Conservation (phyloP, 2,113 vertebrate genomes). For the Aldabrachelys gigantea region DNA sequence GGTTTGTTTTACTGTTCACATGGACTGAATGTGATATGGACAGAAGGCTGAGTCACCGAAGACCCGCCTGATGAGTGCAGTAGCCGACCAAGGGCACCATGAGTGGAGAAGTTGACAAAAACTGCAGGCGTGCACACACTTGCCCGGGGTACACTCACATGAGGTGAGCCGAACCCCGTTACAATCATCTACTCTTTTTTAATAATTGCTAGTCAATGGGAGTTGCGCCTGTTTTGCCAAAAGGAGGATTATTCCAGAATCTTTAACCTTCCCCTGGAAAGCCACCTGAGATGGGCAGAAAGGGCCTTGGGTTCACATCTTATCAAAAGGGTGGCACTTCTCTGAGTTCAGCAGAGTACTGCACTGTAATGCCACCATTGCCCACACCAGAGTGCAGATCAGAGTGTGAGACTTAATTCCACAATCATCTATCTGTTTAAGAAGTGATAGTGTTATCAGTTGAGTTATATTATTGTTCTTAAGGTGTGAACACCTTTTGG, state of each 20-base stretch:
- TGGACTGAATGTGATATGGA: too few species aligned
- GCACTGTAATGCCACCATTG: conserved; percentile 1
- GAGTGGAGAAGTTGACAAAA: too few species aligned
- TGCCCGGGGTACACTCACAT: too few species aligned
- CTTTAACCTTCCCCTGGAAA: background rate
- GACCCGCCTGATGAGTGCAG: too few species aligned
- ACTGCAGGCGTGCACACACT: too few species aligned
- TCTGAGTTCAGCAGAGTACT: background rate
- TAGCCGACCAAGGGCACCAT: too few species aligned
- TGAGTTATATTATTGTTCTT: background rate
- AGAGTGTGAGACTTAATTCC: background rate
- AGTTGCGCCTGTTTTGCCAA: background rate
- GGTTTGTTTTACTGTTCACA: too few species aligned
- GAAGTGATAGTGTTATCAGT: background rate
- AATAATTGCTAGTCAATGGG: background rate
- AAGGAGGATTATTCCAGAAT: background rate
- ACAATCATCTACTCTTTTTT: background rate
- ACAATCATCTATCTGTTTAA: background rate
- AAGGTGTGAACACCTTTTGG: background rate
- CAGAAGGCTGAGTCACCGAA: too few species aligned
- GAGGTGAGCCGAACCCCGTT: too few species aligned
- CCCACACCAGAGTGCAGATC: background rate
- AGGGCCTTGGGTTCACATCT: background rate
- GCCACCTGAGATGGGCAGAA: background rate
- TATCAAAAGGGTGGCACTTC: background rate